Conservation (phyloP, 2,797 vertebrate genomes). For the Clarias pachynema region DNA sequence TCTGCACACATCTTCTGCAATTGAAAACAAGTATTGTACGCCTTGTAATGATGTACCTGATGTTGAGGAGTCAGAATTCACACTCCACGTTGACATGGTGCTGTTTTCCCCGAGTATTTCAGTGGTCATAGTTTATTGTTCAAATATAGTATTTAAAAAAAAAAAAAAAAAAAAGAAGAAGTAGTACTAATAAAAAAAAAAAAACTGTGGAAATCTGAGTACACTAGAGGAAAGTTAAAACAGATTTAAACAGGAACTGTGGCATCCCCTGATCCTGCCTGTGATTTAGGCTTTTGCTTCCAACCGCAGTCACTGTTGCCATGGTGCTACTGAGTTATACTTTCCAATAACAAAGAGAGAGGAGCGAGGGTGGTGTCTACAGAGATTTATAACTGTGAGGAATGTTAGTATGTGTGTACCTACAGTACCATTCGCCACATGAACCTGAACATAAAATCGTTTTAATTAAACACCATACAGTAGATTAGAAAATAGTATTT, state of each 20-base stretch:
- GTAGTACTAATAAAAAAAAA: not conserved
- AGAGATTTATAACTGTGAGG: conserved; percentile 66
- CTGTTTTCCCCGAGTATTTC: not conserved
- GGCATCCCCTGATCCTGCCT: conserved; percentile 43
- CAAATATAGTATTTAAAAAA: not conserved
- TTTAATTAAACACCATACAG: conserved; percentile 10
- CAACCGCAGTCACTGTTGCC: conserved; percentile 65
- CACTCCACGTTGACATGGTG: not conserved
- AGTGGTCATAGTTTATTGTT: not conserved
- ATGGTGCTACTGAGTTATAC: conserved; percentile 68
- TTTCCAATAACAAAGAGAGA: conserved; percentile 76
- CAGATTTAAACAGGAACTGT: conserved; percentile 2
- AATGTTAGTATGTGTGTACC: conserved; percentile 47
- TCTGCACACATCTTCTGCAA: not conserved
- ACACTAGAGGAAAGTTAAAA: too few species aligned
- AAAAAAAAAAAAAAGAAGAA: not conserved
- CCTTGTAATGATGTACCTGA: not conserved
- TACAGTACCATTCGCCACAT: not conserved
- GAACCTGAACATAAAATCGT: not conserved
- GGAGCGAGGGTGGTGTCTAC: conserved; percentile 64
- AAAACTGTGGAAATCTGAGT: not conserved
- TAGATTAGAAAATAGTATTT: not conserved
- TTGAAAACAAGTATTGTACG: not conserved
- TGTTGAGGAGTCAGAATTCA: not conserved
- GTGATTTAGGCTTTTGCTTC: conserved; percentile 58